These are phyloP conservation scores for Cyaniris semiargus DNA, from an alignment of 2,888 invertebrate genomes.

Conservation along the genomic window DNA sequence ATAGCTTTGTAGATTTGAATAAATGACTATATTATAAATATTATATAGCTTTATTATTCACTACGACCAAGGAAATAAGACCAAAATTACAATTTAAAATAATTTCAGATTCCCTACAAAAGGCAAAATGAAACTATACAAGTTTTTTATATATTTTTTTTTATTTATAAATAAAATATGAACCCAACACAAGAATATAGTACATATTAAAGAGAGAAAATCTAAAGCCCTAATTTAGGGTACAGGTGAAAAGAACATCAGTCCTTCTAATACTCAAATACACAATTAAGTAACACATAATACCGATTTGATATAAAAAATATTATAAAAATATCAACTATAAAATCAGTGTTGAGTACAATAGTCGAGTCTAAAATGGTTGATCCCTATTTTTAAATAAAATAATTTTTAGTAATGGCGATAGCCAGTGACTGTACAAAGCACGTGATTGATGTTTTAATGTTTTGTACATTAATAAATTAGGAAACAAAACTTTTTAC, in stretches of 20 bases:
- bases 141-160: slow-evolving; percentile 65
- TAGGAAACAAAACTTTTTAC: not conserved
- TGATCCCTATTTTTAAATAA: slow-evolving; percentile 20
- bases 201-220: slow-evolving; percentile 63
- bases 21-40: slow-evolving; percentile 22
- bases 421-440: not conserved
- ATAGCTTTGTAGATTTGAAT: slow-evolving; percentile 46
- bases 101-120: not conserved
- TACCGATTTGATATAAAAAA: slow-evolving; percentile 32
- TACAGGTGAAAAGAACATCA: slow-evolving; percentile 77
- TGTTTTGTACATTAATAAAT: not conserved
- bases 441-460: not conserved
- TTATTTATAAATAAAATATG: slow-evolving; percentile 74
- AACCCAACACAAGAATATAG: slow-evolving; percentile 77
- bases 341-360: slow-evolving; percentile 18
- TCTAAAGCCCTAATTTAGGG: slow-evolving; percentile 80
- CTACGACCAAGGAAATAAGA: not conserved
- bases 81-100: not conserved
- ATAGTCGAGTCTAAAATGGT: slow-evolving; percentile 20
- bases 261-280: slow-evolving; percentile 77
- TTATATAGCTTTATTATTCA: not conserved
- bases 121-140: slow-evolving; percentile 40
- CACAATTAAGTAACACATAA: slow-evolving; percentile 48
- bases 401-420: slow-evolving; percentile 2
- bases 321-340: slow-evolving; percentile 31